Base-by-base conservation (phyloP, 2,113 vertebrate species). In the Phalacrocorax carbo region DNA sequence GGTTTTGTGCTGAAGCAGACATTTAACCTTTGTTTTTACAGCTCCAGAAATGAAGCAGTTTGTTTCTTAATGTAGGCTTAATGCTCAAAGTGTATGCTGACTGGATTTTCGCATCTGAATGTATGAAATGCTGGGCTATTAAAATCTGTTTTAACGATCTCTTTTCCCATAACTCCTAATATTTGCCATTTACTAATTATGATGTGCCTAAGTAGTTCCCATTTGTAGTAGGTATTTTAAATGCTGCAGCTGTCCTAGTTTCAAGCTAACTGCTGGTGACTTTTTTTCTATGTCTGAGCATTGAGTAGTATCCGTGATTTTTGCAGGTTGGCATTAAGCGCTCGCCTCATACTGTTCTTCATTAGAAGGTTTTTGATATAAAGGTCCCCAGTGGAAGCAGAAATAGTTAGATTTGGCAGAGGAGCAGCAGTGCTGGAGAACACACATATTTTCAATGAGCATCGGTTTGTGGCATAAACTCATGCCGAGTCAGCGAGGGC, bases 1-100 rank as follows among this genome's bases (percentile, higher is more conserved):
- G 92, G 90, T 13, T 95, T 94, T 93, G 81, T 94, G 78, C 91
- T 83, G 78, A 77, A 90, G 84, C 82, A 86, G 95, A 81, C 94
- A 93, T 90, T 96, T 95, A 97, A 95, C 92, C 92, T 97, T 95
- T 97, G 92, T 96, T 97, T 96, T 96, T 94, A 96, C 92, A 95
- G 84, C 94, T 94, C 78, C 58, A 96, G 76, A 82, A 93, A 90
- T 88, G 93, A 93, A 96, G 94, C 91, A 80, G 58, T 93, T 89
- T 93, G 84, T 94, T 95, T 87, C 94, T 90, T 95, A 89, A 82
- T 86, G 85, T 73, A 30, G 51, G 71, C 78, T 96, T 95, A 94
- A 92, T 72, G 84, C 83, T 91, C 46, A 3, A 5, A 93, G 81
- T 57, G 82, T 84, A 15, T 40, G 89, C 89, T 88, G 95, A 65